A percentile compares a stretch with the other conserved stretches of the same genome.
phyloP scores from a whole-genome alignment of 1,140 invertebrate species.

The Cydia strobilella region DNA sequence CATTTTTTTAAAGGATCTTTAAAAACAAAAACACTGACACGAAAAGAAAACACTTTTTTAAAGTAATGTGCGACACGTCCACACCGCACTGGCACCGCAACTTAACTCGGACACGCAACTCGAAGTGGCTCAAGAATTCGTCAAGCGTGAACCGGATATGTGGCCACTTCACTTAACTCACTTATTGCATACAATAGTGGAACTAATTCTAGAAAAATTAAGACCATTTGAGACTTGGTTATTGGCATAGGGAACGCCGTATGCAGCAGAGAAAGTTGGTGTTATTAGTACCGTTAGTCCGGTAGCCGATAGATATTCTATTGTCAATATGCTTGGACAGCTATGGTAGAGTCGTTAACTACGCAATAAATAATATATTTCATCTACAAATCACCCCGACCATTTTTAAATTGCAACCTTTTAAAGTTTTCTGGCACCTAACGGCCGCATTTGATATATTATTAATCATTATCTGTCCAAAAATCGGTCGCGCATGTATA shows the following conservation, averaged over 20 bases:
- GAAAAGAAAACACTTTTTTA: background rate
- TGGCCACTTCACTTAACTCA: conserved; percentile 25
- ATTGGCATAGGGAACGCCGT: background rate
- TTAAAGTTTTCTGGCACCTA: no score
- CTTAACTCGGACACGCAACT: conserved; percentile 19
- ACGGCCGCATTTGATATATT: no score
- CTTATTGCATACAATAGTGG: conserved; percentile 30
- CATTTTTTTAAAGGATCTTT: background rate
- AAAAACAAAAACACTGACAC: conserved; percentile 6
- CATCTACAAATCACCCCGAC: no score
- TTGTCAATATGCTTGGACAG: background rate
- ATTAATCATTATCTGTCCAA: no score
- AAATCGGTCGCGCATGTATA: no score
- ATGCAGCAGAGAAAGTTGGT: background rate
- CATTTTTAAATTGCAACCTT: no score
- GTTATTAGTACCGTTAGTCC: conserved; percentile 17
- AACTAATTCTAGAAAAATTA: conserved; percentile 28
- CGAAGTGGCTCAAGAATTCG: conserved; percentile 23
- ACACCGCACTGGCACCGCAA: background rate
- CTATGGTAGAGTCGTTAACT: no score
- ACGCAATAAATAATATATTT: no score
- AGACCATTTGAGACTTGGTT: conserved; percentile 15
- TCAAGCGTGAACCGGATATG: conserved; percentile 32
- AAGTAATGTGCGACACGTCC: conserved; percentile 5
- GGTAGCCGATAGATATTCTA: no score